Evolutionary conservation across 2,113 vertebrate species (phyloP).

Genomic region (Vombatus ursinus): DNA sequence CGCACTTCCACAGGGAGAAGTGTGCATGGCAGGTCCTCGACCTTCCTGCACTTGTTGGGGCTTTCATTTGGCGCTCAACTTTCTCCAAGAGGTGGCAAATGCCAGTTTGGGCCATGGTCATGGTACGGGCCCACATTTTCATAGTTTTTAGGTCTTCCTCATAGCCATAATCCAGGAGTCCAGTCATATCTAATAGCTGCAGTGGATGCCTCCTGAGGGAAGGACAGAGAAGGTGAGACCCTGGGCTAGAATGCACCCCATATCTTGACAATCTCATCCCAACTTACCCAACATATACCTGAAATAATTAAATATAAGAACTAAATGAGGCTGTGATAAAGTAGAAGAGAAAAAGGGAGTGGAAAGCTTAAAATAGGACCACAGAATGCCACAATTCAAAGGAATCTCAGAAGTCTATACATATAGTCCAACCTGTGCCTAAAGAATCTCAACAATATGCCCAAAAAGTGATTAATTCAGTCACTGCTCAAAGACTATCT

Average conservation of each 20-base stretch:
- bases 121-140: conserved; percentile 93
- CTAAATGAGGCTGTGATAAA: not conserved
- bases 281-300: not conserved
- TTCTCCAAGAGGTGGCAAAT: conserved; percentile 72
- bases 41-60: not conserved
- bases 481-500: not conserved
- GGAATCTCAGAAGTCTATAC: not conserved
- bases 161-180: conserved; percentile 75
- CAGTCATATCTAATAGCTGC: conserved; percentile 83
- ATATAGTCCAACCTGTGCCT: not conserved
- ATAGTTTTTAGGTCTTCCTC: conserved; percentile 84
- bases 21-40: not conserved
- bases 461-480: not conserved
- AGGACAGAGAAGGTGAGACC: conserved; percentile 11
- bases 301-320: not conserved
- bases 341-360: not conserved
- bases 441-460: not conserved
- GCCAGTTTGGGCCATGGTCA: conserved; percentile 89
- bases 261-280: not conserved
- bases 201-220: conserved; percentile 72
- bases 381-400: not conserved
- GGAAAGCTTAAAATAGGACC: not conserved
- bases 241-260: not conserved
- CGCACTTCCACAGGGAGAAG: conserved; percentile 81
- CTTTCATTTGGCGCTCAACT: not conserved